Evolutionary conservation across 2,797 vertebrate species (phyloP).

Genomic region (Pangasius djambal): DNA sequence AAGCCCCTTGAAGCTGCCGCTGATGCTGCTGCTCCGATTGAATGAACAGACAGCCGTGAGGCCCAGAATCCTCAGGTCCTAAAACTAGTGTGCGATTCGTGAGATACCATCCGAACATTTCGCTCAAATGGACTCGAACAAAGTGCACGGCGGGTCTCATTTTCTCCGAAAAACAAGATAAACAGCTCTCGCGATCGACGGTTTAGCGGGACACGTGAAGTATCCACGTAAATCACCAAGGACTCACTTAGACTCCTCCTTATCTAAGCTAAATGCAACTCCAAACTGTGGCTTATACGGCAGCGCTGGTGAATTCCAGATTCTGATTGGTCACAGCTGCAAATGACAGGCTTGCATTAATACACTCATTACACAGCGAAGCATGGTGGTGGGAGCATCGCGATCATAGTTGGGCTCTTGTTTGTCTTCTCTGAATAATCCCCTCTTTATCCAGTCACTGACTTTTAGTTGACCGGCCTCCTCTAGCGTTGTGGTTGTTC

Average conservation of each 20-base stretch:
- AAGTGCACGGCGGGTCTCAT: background rate
- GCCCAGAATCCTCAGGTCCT: slow-evolving; percentile 1
- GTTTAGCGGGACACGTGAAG: background rate
- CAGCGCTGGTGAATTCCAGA: background rate
- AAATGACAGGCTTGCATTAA: background rate
- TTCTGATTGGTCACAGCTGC: background rate
- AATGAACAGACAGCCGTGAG: slow-evolving; percentile 21
- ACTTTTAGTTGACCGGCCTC: background rate
- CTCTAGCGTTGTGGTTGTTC: background rate
- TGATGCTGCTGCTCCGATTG: background rate
- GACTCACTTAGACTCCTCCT: background rate
- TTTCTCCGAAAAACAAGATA: slow-evolving; percentile 22
- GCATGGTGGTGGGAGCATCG: background rate
- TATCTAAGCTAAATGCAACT: background rate
- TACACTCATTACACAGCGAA: background rate
- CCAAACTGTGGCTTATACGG: background rate
- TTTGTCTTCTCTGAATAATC: background rate
- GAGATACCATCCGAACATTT: slow-evolving; percentile 27
- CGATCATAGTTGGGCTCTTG: background rate
- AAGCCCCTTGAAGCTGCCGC: slow-evolving; percentile 44
- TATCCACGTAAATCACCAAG: background rate
- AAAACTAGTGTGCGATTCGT: slow-evolving; percentile 9
- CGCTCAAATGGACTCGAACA: slow-evolving; percentile 3
- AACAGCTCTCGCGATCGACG: background rate
- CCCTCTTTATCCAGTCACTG: too few species aligned